A percentile compares a stretch with the other conserved stretches of the same genome.
phyloP scores from a whole-genome alignment of 2,888 invertebrate species.

The Ophion obscuratus region DNA sequence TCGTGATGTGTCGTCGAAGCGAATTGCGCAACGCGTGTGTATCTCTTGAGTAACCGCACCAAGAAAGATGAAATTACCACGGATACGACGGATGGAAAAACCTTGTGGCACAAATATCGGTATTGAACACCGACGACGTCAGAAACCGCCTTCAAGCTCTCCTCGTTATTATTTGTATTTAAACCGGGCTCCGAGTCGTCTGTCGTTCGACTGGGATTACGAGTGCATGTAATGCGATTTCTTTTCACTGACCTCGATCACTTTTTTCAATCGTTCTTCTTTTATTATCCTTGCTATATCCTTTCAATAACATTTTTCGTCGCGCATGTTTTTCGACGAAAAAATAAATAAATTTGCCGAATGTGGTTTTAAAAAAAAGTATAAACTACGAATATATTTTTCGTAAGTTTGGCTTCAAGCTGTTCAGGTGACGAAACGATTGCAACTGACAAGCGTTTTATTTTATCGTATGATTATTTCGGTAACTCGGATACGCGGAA shows the following conservation, averaged over 20 bases:
- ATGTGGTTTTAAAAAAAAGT: not conserved
- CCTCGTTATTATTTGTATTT: constrained; percentile 8
- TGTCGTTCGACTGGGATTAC: not conserved
- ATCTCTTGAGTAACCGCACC: constrained; percentile 58
- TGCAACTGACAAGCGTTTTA: not conserved
- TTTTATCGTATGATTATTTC: not conserved
- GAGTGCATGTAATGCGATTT: not conserved
- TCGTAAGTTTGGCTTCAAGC: not conserved
- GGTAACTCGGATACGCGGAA: not conserved
- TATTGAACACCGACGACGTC: constrained; percentile 18
- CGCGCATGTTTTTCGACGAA: not conserved
- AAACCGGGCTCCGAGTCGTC: not conserved
- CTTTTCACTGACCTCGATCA: not conserved
- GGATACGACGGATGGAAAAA: constrained; percentile 22
- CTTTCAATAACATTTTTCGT: not conserved
- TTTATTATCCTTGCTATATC: not conserved
- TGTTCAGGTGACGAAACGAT: not conserved
- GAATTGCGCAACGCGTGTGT: constrained; percentile 57
- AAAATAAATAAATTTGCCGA: too few relatives aligned
- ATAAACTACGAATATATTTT: not conserved
- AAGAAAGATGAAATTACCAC: constrained; percentile 61
- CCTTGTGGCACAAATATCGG: constrained; percentile 40
- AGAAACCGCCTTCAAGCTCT: constrained; percentile 8
- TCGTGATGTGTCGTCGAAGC: constrained; percentile 22
- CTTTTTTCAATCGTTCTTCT: not conserved